phyloP scores from a whole-genome alignment of 1,140 invertebrate genomes.

The Drosophila santomea region DNA sequence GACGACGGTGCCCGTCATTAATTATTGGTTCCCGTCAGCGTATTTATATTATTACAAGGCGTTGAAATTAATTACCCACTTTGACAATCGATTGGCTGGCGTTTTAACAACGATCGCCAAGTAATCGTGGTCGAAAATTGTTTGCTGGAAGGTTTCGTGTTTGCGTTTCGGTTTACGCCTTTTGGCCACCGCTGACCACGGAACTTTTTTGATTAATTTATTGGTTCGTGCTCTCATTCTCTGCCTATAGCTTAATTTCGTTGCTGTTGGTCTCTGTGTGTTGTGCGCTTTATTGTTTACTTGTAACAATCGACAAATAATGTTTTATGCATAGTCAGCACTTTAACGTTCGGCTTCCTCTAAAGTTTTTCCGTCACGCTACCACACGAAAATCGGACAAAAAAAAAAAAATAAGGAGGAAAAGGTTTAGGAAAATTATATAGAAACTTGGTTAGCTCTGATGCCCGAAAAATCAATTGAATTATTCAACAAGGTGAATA shows the following conservation, averaged over 20 bases:
- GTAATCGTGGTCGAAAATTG: background rate
- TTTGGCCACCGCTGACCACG: constrained; percentile 35
- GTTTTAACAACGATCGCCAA: background rate
- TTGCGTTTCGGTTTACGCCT: constrained; percentile 47
- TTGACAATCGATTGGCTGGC: constrained; percentile 13
- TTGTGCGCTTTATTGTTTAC: constrained; percentile 29
- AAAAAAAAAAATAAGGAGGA: no score
- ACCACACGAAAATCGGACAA: background rate
- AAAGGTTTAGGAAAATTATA: background rate
- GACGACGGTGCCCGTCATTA: constrained; percentile 19
- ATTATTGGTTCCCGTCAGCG: constrained; percentile 53
- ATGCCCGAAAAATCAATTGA: background rate
- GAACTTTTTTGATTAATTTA: constrained; percentile 53
- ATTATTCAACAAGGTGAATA: background rate
- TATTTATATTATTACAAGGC: constrained; percentile 56
- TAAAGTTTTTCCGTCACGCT: constrained; percentile 12
- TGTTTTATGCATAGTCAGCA: constrained; percentile 50
- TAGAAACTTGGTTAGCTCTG: background rate
- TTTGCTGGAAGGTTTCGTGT: constrained; percentile 25
- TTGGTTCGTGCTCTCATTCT: constrained; percentile 24
- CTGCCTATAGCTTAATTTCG: constrained; percentile 2
- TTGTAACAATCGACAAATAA: constrained; percentile 45
- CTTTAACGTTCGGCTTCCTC: constrained; percentile 13
- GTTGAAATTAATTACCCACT: constrained; percentile 55
- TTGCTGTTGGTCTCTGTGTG: background rate